These are phyloP conservation scores for Cryptophagus acutangulus DNA, from an alignment of 2,888 invertebrate species.

Conservation along the genomic window DNA sequence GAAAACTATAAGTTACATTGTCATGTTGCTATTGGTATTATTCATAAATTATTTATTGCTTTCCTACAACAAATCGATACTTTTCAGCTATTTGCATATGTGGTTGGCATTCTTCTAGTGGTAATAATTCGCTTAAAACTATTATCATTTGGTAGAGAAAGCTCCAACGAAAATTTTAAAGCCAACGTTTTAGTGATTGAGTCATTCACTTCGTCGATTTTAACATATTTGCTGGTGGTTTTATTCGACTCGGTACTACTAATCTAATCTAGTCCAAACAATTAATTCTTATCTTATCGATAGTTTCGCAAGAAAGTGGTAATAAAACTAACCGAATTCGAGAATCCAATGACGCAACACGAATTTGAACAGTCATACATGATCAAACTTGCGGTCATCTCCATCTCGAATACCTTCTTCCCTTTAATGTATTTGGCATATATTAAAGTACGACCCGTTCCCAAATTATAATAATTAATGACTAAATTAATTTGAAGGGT, in stretches of 20 bases:
- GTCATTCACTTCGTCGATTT: too few species aligned
- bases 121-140: too few species aligned
- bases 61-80: background rate
- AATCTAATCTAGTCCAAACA: too few species aligned
- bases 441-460: background rate
- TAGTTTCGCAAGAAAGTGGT: slow-evolving; percentile 1
- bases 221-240: too few species aligned
- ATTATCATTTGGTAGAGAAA: too few species aligned
- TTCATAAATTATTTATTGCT: background rate
- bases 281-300: too few species aligned
- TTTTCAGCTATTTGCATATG: slow-evolving; percentile 1
- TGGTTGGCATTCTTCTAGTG: background rate
- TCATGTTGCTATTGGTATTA: background rate
- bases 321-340: background rate
- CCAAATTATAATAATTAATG: background rate
- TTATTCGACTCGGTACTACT: too few species aligned
- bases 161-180: too few species aligned
- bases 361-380: background rate
- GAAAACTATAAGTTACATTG: background rate
- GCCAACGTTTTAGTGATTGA: too few species aligned
- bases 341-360: background rate
- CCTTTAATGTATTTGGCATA: background rate
- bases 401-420: background rate
- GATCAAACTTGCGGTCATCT: background rate
- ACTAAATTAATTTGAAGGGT: background rate